Conservation (phyloP, 2,797 vertebrate genomes). For the Eremophila alpestris region DNA sequence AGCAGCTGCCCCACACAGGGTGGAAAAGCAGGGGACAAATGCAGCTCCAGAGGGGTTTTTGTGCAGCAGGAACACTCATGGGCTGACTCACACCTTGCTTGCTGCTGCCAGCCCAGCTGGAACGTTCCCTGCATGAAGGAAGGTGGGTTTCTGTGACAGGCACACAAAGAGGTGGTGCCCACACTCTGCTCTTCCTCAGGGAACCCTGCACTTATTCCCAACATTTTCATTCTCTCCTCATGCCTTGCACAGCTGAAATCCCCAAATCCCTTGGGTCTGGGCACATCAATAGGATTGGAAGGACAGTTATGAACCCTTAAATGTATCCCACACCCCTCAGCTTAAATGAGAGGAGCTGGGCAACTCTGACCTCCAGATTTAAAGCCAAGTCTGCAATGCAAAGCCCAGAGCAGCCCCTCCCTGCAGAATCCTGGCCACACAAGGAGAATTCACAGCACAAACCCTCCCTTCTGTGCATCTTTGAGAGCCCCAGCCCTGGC, state of each 20-base stretch:
- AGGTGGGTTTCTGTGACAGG: conserved; percentile 19
- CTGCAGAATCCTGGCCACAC: background rate
- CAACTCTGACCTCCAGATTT: background rate
- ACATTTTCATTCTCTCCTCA: accelerated
- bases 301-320: background rate
- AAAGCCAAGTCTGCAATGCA: background rate
- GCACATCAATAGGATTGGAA: background rate
- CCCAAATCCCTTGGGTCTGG: background rate
- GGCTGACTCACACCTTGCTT: background rate
- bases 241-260: accelerated
- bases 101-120: background rate
- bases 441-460: background rate
- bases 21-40: background rate
- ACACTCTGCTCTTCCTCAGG: background rate
- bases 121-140: background rate
- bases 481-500: background rate
- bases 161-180: conserved; percentile 5
- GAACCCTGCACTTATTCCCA: background rate
- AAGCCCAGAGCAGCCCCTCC: background rate
- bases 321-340: background rate
- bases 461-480: background rate
- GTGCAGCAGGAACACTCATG: background rate
- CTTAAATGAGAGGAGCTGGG: background rate
- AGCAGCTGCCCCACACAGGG: background rate
- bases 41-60: background rate